Conservation (phyloP, 2,888 invertebrate genomes). For the Smittia sp. region DNA sequence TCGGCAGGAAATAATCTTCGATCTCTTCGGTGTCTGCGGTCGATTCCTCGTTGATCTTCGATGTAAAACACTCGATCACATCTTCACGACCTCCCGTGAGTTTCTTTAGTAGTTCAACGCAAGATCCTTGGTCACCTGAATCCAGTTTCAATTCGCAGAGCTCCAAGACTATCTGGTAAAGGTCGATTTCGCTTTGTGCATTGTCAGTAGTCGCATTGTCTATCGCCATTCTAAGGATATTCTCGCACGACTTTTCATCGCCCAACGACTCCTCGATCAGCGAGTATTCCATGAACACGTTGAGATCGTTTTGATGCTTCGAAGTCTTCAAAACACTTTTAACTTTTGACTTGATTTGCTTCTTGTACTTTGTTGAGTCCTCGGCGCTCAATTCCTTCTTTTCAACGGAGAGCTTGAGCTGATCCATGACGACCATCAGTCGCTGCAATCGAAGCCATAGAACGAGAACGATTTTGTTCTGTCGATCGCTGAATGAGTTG, state of each 20-base stretch:
- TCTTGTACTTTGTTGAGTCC: conserved; percentile 21
- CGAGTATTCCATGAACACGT: conserved; percentile 64
- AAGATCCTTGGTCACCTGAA: conserved; percentile 1
- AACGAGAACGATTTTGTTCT: conserved; percentile 55
- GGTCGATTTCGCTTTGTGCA: conserved; percentile 44
- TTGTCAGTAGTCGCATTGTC: conserved; percentile 44
- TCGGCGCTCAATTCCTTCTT: conserved; percentile 47
- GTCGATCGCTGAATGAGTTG: conserved; percentile 23
- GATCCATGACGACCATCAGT: conserved; percentile 55
- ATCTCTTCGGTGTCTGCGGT: neutral
- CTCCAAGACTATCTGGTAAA: conserved; percentile 44
- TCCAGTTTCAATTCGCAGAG: conserved; percentile 45
- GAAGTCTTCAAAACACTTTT: conserved; percentile 59
- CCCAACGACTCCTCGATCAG: conserved; percentile 60
- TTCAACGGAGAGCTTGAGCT: conserved; percentile 52
- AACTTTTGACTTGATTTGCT: conserved; percentile 56
- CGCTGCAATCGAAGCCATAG: conserved; percentile 65
- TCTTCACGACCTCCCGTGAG: neutral
- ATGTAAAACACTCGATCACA: neutral
- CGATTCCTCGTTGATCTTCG: neutral
- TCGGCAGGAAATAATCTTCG: conserved; percentile 46
- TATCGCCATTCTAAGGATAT: conserved; percentile 57
- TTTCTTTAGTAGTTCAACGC: neutral
- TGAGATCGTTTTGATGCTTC: conserved; percentile 57
- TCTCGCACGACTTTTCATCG: conserved; percentile 54